Conservation (phyloP, 2,888 invertebrate genomes). For the Trachelus troglodyta region DNA sequence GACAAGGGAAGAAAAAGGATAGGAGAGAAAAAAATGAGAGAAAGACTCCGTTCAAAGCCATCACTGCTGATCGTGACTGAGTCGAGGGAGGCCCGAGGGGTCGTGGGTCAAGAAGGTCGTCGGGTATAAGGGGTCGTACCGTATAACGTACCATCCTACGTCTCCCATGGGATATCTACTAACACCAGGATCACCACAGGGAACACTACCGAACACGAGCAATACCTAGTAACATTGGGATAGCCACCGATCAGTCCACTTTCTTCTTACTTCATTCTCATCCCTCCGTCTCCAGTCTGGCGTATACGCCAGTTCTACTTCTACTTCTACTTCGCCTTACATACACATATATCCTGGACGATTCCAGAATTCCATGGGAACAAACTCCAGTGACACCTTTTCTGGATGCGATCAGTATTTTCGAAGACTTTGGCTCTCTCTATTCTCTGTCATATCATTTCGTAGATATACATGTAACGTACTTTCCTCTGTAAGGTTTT, state of each 20-base stretch:
- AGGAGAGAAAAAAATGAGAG: slow-evolving; percentile 4
- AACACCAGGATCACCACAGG: slow-evolving; percentile 6
- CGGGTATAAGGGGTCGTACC: slow-evolving; percentile 43
- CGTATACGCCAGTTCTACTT: background rate
- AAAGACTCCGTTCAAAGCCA: slow-evolving; percentile 9
- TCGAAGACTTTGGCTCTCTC: background rate
- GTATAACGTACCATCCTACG: slow-evolving; percentile 52
- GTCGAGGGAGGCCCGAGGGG: slow-evolving; percentile 17
- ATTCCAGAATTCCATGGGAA: background rate
- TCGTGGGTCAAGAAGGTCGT: slow-evolving; percentile 40
- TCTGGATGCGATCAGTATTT: background rate
- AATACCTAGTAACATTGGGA: background rate
- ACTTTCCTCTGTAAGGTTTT: background rate
- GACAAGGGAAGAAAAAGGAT: background rate
- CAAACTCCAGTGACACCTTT: background rate
- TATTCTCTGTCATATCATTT: background rate
- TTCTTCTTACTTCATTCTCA: background rate
- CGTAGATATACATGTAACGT: background rate
- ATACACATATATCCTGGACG: background rate
- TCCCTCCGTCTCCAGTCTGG: background rate
- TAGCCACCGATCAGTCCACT: slow-evolving; percentile 7
- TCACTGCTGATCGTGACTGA: slow-evolving; percentile 13
- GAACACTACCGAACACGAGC: background rate
- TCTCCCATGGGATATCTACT: slow-evolving; percentile 46
- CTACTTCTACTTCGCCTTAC: background rate